Evolutionary conservation across 1,140 invertebrate species (phyloP), one percentile per base, ranked within the genome.

Genomic region (Aradophagus sp.): DNA sequence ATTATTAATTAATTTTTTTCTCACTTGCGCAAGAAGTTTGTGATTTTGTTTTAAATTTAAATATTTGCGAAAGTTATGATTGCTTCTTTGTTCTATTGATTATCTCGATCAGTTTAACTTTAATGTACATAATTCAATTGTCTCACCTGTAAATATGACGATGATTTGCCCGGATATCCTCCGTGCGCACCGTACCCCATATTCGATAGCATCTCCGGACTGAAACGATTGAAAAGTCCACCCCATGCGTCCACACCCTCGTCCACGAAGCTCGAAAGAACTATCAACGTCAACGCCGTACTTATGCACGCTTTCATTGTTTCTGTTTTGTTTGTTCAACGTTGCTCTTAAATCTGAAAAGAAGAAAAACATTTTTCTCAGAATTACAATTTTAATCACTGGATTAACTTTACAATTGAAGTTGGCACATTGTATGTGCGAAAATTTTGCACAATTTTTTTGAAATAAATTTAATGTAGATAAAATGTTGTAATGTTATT

Each of bases 151-250:
- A 88, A 84, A 23, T 87, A 86, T n/a, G n/a, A n/a, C 14, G 86
- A 81, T 10, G 82, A 80, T 72, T 86, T 82, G 61, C 82, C 80
- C n/a, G 84, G 80, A 42, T 86, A 86, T 16, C 86, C 86, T 5
- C 89, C 88, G 69, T 90, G 89, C 6, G 90, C 87, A 0, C 91
- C 91, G 59, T 93, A 93, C 11, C 92, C 92, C 77, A 93, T 86
- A 79, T 93, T 94, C 27, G 90, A 90, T 4, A 94, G 84, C 90
- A 94, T 92, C 83, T 94, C 93, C 0, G 93, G 93, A 71, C 91
- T 93, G 84, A 95, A 94, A 45, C 93, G 88, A 81, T 94, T 94
- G 82, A 94, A 95, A 5, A 94, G 86, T 0, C 92, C 93, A 44
- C 92, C 92, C 92, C 92, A 94, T 19, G 90, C 91, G 45, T 89